Evolutionary conservation across 2,888 invertebrate species (phyloP), one percentile per base, ranked within the genome.

Genomic region (Liodrosophila aerea): DNA sequence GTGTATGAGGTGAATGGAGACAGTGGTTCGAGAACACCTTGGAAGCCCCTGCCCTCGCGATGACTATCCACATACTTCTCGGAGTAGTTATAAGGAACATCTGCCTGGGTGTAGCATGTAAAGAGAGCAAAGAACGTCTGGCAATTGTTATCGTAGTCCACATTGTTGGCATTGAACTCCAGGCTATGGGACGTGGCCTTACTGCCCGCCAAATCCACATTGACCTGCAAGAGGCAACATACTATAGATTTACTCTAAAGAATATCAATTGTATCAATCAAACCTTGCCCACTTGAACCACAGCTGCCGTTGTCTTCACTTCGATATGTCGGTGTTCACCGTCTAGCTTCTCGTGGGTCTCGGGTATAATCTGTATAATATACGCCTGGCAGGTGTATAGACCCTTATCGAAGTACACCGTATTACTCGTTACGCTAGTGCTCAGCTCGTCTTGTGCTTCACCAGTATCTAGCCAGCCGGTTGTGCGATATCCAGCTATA

Each of bases 341-440:
- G 43, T 89, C 88, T 12, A 73, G 64, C 18, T 51, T 76, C 7
- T 63, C 49, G 1, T 52, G 58, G 2, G 89, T 88, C 2, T 71
- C 75, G 12, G 89, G 82, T 43, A 88, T 88, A 13, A 90, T 87
- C 64, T 89, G 88, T 29, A 89, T 76, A 0, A 73, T 85, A 44
- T 90, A 90, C 0, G 75, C 70, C 61, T 87, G 87, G 11, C 89
- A 89, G 0, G 90, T 85, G 18, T 76, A 66, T 7, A 89, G 64
- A 7, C 64, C 68, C 8, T 64, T 67, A 0, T 74, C 65, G 12
- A 88, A 76, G 1, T 44, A 7, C 1, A 87, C 75, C 0, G 41
- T 54, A 0, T 74, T 86, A 1, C 68, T 69, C 13, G 66, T 59
- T 0, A 81, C 87, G 1, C 18, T 64, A 22, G 63, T 56, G 40